A percentile compares a stretch with the other conserved stretches of the same genome.
phyloP scores from a whole-genome alignment of 2,888 invertebrate species.

The Drosophila colorata region DNA sequence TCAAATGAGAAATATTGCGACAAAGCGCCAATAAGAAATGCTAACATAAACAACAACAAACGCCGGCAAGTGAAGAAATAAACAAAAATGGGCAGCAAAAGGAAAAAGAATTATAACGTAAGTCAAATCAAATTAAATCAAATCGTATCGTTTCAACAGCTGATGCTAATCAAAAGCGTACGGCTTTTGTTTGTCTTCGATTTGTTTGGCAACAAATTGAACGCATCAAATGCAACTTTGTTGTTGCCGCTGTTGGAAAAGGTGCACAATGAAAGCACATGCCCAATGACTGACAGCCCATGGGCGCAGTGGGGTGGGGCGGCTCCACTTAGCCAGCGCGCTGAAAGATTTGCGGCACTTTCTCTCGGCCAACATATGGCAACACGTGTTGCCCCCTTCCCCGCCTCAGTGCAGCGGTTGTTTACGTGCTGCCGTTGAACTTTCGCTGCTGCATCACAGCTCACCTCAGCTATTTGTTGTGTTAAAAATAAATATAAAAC shows the following conservation, averaged over 20 bases:
- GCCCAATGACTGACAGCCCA: constrained; percentile 48
- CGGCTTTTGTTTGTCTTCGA: constrained; percentile 65
- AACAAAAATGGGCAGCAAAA: constrained; percentile 33
- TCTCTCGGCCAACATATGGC: constrained; percentile 67
- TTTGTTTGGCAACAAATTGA: constrained; percentile 81
- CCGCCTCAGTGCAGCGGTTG: constrained; percentile 31
- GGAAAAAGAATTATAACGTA: constrained; percentile 41
- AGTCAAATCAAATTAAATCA: constrained; percentile 55
- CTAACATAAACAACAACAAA: constrained; percentile 69
- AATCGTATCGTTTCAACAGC: constrained; percentile 70
- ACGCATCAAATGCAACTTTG: constrained; percentile 68
- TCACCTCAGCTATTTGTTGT: constrained; percentile 55
- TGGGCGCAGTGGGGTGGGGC: constrained; percentile 19
- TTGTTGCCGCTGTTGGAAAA: constrained; percentile 42
- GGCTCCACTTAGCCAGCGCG: constrained; percentile 66
- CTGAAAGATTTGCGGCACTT: constrained; percentile 77
- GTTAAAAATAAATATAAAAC: constrained; percentile 40
- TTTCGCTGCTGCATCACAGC: constrained; percentile 46
- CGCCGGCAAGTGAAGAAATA: constrained; percentile 57
- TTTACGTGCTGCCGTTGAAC: constrained; percentile 74
- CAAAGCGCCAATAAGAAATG: constrained; percentile 66
- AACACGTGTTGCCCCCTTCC: constrained; percentile 63
- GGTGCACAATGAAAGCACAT: constrained; percentile 62
- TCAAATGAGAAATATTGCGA: constrained; percentile 70
- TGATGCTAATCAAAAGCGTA: constrained; percentile 70